Base-by-base conservation (phyloP, 2,797 vertebrate genomes). In the Falco naumanni region DNA sequence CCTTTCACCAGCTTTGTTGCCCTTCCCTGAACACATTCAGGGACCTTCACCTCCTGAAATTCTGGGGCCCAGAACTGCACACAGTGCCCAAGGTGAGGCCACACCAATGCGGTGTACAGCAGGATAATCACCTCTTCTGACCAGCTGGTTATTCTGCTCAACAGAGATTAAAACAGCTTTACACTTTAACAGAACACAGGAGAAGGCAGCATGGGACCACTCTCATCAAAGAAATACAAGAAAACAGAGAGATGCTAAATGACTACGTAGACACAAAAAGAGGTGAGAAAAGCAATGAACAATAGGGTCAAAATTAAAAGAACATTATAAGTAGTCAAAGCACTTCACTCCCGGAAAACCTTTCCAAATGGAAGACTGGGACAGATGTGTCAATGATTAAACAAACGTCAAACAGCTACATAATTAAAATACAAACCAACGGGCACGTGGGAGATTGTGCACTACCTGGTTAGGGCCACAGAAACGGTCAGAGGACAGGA, bases 381-480 rank as follows among this genome's bases (percentile, higher is more conserved):
- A 57, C 7, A 85, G 59, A 47, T 0, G 0, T 37, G 37, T 10
- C 3, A 0, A 45, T 29, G 26, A 41, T 29, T 63, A 53, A 59
- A 72, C n/a, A 34, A 33, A 48, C 15, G 34, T 4, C 75, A 59
- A 63, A 64, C n/a, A 72, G 54, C 26, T 41, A 51, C 11, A 13
- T 7, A 57, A 59, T 2, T 29, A 29, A 71, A 72, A 78, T 39
- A 68, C 3, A 74, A 47, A 17, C n/a, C 53, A 61, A 17, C 2
- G 17, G 34, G 19, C 14, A 9, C 31, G 54, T 2, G 17, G 37
- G 64, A 64, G 13, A 34, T 16, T 45, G 24, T 13, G 20, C 28
- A 28, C 5, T 18, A 45, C 10, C 56, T 31, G 21, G 18, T 56
- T 41, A 33, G 14, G 45, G 34, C 17, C 17, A 39, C 28, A 66